A percentile compares a stretch with the other conserved stretches of the same genome.
Conservation (phyloP, 1,140 invertebrate species). For the Polyergus mexicanus region DNA sequence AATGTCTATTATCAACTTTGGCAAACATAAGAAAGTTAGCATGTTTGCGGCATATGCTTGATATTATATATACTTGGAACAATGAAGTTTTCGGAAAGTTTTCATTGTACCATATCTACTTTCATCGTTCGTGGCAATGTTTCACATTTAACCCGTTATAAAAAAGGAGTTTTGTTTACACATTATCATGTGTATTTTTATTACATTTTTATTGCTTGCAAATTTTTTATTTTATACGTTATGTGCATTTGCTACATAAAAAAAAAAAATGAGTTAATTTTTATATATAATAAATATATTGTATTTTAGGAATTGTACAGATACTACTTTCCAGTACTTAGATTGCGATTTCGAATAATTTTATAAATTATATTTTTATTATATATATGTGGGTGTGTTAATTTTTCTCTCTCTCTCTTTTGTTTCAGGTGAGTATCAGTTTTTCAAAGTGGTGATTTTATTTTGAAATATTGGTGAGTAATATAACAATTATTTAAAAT, state of each 20-base stretch:
- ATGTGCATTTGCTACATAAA: background rate
- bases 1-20: constrained; percentile 56
- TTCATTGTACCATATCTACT: constrained; percentile 12
- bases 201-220: background rate
- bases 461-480: constrained; percentile 48
- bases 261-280: background rate
- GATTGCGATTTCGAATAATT: too few relatives aligned
- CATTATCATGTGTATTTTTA: background rate
- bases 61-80: constrained; percentile 39
- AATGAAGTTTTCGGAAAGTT: constrained; percentile 23
- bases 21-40: constrained; percentile 50
- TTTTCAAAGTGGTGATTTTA: background rate
- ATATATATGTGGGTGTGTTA: background rate
- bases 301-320: too few relatives aligned
- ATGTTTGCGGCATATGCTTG: constrained; percentile 42
- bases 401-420: constrained; percentile 39
- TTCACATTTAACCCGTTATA: constrained; percentile 1
- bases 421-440: constrained; percentile 67
- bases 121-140: constrained; percentile 3
- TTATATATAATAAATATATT: background rate
- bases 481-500: background rate
- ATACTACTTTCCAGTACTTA: background rate
- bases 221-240: background rate
- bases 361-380: too few relatives aligned
- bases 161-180: background rate